Evolutionary conservation across 2,797 vertebrate genomes (phyloP), one percentile per base, ranked within the genome.

Genomic region (Trichosurus vulpecula): DNA sequence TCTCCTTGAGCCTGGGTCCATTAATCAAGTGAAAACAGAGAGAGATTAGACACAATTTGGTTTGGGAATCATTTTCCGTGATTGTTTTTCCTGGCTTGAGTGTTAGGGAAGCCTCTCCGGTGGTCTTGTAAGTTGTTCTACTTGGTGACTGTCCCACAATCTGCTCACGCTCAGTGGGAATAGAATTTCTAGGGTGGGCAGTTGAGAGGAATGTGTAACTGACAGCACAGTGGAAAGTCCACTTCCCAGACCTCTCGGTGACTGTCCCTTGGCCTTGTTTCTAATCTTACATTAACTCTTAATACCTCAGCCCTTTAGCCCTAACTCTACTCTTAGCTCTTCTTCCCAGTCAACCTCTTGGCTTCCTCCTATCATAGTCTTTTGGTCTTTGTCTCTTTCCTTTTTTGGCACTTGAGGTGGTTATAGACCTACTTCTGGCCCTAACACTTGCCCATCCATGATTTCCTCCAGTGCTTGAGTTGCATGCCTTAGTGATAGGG

Each of bases 151-250:
- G 94, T 96, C 96, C 61, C 96, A 95, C 29, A 54, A 92, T 93
- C 93, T 95, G 96, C 89, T 94, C 96, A 96, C 51, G 97, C 96
- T 97, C 97, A 97, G 95, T 96, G 93, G 74, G 89, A 25, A 41
- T 2, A 56, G 97, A 98, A 98, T 91, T 92, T 51, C 90, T 25
- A 41, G 74, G 93, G 94, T 55, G 93, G 97, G 94, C 98, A 98
- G 97, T 98, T 98, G 98, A 95, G 90, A 95, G 93, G 97, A 97
- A 97, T 87, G 93, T 94, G 96, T 93, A 98, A 97, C 96, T 54
- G 97, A 97, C 95, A 41, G 95, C 95, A 56, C 31, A n/a, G 55
- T 90, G 58, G 31, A 16, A 90, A 56, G 51, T 27, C 52, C 57
- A 91, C n/a, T 94, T 61, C 31, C 29, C 30, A 27, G 52, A 51